A percentile compares a stretch with the other conserved stretches of the same genome.
phyloP scores from a whole-genome alignment of 1,140 invertebrate species.

The Drosophila equinoxialis region DNA sequence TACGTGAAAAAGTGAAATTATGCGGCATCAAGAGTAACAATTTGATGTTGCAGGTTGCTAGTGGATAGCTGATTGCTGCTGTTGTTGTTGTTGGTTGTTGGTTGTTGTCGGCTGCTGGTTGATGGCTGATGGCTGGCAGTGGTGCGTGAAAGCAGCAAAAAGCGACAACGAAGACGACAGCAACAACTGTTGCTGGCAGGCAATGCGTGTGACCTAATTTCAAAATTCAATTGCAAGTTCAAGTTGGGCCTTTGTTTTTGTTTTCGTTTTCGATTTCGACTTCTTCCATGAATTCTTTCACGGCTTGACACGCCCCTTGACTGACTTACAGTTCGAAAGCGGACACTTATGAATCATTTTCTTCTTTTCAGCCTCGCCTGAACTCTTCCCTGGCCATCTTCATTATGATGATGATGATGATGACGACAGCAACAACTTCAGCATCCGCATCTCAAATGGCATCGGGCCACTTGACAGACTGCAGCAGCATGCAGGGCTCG shows the following conservation, averaged over 20 bases:
- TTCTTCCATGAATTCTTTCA: conserved; percentile 4
- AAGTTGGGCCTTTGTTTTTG: conserved; percentile 53
- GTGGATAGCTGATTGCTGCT: not conserved
- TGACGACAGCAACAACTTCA: conserved; percentile 46
- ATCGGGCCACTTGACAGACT: conserved; percentile 49
- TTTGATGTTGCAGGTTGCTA: not conserved
- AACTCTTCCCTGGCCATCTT: not conserved
- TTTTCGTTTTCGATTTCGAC: conserved; percentile 1
- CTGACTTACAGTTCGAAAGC: not conserved
- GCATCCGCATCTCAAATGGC: conserved; percentile 40
- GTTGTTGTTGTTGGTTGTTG: not conserved
- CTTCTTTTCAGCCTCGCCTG: not conserved
- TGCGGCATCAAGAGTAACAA: conserved; percentile 39
- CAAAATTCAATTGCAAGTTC: conserved; percentile 75
- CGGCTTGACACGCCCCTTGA: not conserved
- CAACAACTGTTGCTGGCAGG: not conserved
- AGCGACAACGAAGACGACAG: conserved; percentile 4
- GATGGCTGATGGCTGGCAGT: conserved; percentile 22
- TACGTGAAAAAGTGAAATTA: conserved; percentile 81
- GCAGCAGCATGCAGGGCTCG: conserved; percentile 80
- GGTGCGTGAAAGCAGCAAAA: conserved; percentile 70
- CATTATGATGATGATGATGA: conserved; percentile 44
- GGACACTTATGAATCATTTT: not conserved
- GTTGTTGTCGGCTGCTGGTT: not conserved
- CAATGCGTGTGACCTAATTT: conserved; percentile 78